Evolutionary conservation across 2,797 vertebrate species (phyloP), one percentile per base, ranked within the genome.

Genomic region (Coilia nasus): DNA sequence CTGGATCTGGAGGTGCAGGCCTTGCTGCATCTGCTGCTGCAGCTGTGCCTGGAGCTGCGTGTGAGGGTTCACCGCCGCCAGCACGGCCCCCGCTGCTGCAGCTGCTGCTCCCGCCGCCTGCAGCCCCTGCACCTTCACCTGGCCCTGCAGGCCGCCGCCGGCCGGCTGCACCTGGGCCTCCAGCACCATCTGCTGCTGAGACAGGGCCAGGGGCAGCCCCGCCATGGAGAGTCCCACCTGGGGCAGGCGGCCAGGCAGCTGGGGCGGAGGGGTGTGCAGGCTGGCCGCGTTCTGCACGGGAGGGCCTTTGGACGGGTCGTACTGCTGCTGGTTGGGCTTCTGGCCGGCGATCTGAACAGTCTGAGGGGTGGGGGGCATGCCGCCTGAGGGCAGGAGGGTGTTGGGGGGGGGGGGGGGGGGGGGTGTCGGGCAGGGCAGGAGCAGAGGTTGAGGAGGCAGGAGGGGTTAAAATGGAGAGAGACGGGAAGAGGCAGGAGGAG

Each of bases 251-350:
- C 94, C 92, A 0, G 97, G 97, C 83, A 97, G 94, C 93, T 97
- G 97, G 0, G 97, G 97, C 0, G 97, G 97, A 0, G 97, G 97
- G 0, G 97, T 98, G 91, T 98, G 97, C 57, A 97, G 92, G 67
- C 97, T 98, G 11, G 97, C 97, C 0, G 97, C 97, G 1, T 98
- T 98, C 95, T 98, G 97, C 87, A 98, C 97, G 0, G 97, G 97
- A 0, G 97, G 97, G 46, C 97, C 97, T 92, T 98, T 97, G 67
- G 97, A 98, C 2, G 96, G 97, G 93, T 98, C 97, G 0, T 97
- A 97, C 83, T 96, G 96, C 86, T 96, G 96, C 89, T 97, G 96
- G 87, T 90, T 98, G 92, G 95, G 95, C 91, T 97, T 97, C 93
- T 97, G 97, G 60, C 96, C 97, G 71, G 95, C 88, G 56, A 96